These are phyloP conservation scores for Metridium senile DNA, from an alignment of 92 coral and sea anemone genomes.

Conservation along the genomic window DNA sequence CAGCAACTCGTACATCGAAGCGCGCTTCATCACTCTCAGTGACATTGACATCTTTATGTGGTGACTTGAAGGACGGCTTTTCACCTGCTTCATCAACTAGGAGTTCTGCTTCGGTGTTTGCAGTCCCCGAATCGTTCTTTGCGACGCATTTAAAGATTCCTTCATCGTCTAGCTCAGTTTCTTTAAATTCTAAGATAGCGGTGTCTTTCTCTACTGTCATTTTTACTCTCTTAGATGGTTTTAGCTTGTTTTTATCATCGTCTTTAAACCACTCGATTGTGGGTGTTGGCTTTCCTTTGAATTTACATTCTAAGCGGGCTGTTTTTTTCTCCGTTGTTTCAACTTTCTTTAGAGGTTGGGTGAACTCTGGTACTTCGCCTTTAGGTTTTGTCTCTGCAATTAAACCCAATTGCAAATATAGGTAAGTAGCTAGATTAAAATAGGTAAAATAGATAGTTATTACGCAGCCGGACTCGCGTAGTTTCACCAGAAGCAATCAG, in stretches of 20 bases:
- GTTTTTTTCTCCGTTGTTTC: constrained; percentile 70
- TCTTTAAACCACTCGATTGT: constrained; percentile 87
- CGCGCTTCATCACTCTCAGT: constrained; percentile 74
- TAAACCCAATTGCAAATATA: too few species aligned
- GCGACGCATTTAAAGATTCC: constrained; percentile 86
- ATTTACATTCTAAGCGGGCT: constrained; percentile 72
- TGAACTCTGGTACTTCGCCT: constrained; percentile 84
- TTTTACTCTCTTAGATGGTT: constrained; percentile 62
- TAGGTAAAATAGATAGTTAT: background rate
- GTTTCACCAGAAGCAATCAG: too few species aligned
- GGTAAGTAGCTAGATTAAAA: background rate
- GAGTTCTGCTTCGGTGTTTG: constrained; percentile 70
- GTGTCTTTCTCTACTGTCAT: constrained; percentile 54
- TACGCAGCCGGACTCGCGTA: too few species aligned
- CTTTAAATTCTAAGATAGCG: constrained; percentile 55
- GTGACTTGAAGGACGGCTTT: constrained; percentile 72
- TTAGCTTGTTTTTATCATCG: constrained; percentile 62
- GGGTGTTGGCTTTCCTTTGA: constrained; percentile 81
- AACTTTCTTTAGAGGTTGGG: constrained; percentile 45
- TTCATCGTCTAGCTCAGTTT: constrained; percentile 79
- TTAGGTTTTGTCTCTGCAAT: constrained; percentile 67
- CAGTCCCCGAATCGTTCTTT: constrained; percentile 72
- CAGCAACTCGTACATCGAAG: constrained; percentile 78
- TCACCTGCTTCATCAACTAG: constrained; percentile 75
- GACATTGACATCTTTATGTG: constrained; percentile 58